phyloP scores from a whole-genome alignment of 2,797 vertebrate genomes.

The Hirundo rustica region DNA sequence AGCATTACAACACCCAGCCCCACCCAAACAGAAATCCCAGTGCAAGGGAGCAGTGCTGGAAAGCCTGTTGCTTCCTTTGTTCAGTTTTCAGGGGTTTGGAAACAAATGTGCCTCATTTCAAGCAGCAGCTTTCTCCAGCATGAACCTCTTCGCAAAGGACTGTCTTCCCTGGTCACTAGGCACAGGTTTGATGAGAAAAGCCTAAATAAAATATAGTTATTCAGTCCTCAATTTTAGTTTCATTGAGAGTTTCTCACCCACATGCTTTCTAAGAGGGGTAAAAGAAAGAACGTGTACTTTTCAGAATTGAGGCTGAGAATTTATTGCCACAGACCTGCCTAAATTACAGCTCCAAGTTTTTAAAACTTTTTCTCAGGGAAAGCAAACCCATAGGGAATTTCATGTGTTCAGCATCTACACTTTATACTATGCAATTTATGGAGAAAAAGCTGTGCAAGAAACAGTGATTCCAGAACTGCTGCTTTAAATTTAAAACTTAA shows the following conservation, averaged over 20 bases:
- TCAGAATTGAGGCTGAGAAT: neutral
- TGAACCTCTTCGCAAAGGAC: neutral
- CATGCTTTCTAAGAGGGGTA: neutral
- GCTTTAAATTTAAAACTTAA: neutral
- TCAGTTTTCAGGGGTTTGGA: neutral
- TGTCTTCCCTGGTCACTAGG: neutral
- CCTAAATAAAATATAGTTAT: neutral
- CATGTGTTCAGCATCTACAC: neutral
- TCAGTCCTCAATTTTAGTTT: neutral
- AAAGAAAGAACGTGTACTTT: neutral
- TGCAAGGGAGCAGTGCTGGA: neutral
- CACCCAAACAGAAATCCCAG: neutral
- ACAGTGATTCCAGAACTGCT: neutral
- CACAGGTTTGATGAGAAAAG: neutral
- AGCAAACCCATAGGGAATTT: neutral
- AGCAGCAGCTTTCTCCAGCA: neutral
- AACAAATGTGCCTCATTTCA: neutral
- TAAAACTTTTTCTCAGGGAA: neutral
- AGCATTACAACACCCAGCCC: neutral
- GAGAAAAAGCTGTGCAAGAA: neutral
- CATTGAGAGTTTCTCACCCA: neutral
- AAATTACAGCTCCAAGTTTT: neutral
- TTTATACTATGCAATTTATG: neutral
- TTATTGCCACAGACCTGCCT: neutral
- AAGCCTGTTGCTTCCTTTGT: neutral